phyloP scores from a whole-genome alignment of 2,888 invertebrate genomes.

The Hydropsyche betteni region DNA sequence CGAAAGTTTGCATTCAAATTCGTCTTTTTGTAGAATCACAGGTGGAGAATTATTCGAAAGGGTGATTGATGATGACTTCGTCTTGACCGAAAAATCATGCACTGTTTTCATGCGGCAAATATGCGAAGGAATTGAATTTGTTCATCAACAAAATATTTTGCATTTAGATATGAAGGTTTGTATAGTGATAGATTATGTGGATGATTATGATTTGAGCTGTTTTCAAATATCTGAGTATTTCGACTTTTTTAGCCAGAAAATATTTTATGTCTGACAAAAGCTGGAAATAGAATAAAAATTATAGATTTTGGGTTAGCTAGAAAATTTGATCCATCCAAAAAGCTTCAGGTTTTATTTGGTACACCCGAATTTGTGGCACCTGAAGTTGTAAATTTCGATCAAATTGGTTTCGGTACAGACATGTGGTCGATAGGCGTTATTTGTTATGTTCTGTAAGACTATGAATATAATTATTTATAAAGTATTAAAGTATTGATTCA shows the following conservation, averaged over 20 bases:
- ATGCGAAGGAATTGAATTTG: conserved; percentile 97
- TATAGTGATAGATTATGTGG: not conserved
- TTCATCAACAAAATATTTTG: conserved; percentile 93
- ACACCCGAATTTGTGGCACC: conserved; percentile 99
- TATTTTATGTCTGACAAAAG: conserved; percentile 93
- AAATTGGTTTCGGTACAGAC: conserved; percentile 94
- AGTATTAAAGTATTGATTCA: conserved; percentile 26
- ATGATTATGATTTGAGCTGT: not conserved
- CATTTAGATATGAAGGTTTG: conserved; percentile 97
- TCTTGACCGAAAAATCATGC: conserved; percentile 95
- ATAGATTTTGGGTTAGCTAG: conserved; percentile 98
- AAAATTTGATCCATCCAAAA: conserved; percentile 90
- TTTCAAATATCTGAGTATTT: not conserved
- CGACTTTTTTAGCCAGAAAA: conserved; percentile 86
- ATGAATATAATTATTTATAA: conserved; percentile 37
- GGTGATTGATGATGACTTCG: conserved; percentile 97
- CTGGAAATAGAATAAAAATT: conserved; percentile 98
- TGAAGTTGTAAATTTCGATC: conserved; percentile 98
- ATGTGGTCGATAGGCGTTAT: conserved; percentile 99
- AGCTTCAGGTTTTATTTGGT: conserved; percentile 93
- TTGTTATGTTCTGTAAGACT: conserved; percentile 95
- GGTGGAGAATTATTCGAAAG: conserved; percentile 99
- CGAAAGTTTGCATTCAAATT: conserved; percentile 34
- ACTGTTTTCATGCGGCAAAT: conserved; percentile 97
- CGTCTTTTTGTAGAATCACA: conserved; percentile 75